Conservation (phyloP, 2,797 vertebrate genomes). For the Gobionotothen gibberifrons region DNA sequence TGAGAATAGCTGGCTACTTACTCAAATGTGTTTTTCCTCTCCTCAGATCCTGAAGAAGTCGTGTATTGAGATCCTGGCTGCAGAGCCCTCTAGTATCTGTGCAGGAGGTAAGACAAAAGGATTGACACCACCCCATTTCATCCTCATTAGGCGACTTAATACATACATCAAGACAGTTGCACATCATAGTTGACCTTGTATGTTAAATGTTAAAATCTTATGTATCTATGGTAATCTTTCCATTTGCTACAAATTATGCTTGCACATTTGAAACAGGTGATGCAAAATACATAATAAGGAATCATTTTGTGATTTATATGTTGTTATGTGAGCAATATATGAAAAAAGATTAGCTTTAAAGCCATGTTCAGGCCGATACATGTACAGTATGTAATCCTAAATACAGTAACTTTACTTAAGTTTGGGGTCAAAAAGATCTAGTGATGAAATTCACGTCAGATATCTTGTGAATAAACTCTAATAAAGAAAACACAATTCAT, state of each 20-base stretch:
- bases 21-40: slow-evolving; percentile 35
- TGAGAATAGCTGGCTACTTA: neutral
- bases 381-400: neutral
- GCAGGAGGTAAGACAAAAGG: slow-evolving; percentile 89
- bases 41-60: slow-evolving; percentile 96
- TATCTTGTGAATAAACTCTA: too few relatives aligned
- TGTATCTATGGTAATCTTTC: neutral
- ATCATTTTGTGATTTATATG: neutral
- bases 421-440: neutral
- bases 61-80: slow-evolving; percentile 97
- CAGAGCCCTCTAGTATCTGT: slow-evolving; percentile 97
- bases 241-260: neutral
- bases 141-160: neutral
- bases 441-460: neutral
- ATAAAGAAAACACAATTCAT: too few relatives aligned
- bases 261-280: neutral
- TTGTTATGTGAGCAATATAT: neutral
- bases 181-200: neutral
- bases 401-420: neutral
- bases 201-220: too few relatives aligned
- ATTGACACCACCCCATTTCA: neutral
- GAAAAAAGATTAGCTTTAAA: neutral
- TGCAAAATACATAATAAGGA: neutral
- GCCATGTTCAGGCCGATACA: neutral
- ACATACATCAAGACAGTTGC: neutral